These are phyloP conservation scores for Bubo bubo DNA, from an alignment of 2,113 vertebrate genomes.

Conservation along the genomic window DNA sequence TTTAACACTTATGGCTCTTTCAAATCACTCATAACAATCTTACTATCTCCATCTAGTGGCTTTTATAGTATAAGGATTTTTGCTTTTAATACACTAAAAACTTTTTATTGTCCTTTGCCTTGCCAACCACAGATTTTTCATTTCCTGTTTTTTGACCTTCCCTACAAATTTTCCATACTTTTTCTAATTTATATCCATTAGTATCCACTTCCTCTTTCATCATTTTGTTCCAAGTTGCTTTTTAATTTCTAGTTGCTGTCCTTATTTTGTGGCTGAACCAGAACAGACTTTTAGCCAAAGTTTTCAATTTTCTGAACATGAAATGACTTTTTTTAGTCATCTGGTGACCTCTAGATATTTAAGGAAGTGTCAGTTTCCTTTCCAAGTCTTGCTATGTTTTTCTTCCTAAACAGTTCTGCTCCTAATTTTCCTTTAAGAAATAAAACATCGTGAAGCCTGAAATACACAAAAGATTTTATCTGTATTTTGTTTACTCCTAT, in stretches of 20 bases:
- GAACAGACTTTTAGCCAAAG: neutral
- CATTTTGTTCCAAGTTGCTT: neutral
- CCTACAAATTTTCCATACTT: neutral
- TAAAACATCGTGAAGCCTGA: neutral
- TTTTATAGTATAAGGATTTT: constrained; percentile 9
- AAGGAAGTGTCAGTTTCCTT: neutral
- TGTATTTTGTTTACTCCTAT: neutral
- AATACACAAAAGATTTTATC: neutral
- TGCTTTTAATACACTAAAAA: neutral
- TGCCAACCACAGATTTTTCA: neutral
- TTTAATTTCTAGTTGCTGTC: neutral
- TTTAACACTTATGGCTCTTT: neutral
- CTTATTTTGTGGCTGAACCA: neutral
- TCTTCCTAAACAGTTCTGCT: neutral
- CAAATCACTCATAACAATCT: neutral
- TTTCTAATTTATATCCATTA: neutral
- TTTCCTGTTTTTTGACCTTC: neutral
- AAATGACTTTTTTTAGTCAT: neutral
- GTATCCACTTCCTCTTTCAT: neutral
- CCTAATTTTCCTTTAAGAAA: neutral
- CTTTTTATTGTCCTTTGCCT: neutral
- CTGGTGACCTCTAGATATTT: neutral
- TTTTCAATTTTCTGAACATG: neutral
- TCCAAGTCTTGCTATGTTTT: neutral
- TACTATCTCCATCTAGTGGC: constrained; percentile 70